These are phyloP conservation scores for Alosa sapidissima DNA, from an alignment of 2,797 vertebrate species.

Conservation along the genomic window DNA sequence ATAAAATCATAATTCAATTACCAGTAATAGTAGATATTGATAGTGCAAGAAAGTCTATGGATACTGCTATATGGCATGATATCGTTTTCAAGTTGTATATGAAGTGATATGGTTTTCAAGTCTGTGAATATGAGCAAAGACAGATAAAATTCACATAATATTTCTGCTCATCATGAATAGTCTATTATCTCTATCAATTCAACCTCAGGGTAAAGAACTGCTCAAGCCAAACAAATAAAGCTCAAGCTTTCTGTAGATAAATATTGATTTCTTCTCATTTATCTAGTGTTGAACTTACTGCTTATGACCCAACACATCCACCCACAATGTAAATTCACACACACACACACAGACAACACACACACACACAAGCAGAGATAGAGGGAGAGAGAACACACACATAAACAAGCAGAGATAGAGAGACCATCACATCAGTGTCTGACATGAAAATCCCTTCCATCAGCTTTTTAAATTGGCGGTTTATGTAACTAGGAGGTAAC, in stretches of 20 bases:
- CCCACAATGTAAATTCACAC: not conserved
- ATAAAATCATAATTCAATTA: too few species aligned
- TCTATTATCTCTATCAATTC: not conserved
- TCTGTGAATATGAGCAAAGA: not conserved
- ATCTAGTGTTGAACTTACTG: not conserved
- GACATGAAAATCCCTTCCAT: not conserved
- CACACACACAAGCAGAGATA: not conserved
- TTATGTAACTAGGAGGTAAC: slow-evolving; percentile 19
- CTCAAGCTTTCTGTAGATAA: not conserved
- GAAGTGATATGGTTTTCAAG: too few species aligned
- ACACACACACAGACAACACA: not conserved
- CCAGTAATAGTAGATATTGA: too few species aligned
- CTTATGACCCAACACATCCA: not conserved
- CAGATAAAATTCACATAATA: not conserved
- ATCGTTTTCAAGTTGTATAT: too few species aligned
- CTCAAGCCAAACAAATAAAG: not conserved
- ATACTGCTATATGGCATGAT: too few species aligned
- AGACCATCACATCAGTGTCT: not conserved
- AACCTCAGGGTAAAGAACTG: not conserved
- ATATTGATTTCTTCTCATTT: not conserved
- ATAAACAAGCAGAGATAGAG: not conserved
- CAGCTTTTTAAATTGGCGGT: slow-evolving; percentile 17
- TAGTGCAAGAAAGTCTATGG: too few species aligned
- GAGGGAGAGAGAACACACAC: not conserved
- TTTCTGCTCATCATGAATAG: not conserved